These are phyloP conservation scores for Stenotaenia linearis DNA, from an alignment of 2,888 invertebrate genomes.

Conservation along the genomic window DNA sequence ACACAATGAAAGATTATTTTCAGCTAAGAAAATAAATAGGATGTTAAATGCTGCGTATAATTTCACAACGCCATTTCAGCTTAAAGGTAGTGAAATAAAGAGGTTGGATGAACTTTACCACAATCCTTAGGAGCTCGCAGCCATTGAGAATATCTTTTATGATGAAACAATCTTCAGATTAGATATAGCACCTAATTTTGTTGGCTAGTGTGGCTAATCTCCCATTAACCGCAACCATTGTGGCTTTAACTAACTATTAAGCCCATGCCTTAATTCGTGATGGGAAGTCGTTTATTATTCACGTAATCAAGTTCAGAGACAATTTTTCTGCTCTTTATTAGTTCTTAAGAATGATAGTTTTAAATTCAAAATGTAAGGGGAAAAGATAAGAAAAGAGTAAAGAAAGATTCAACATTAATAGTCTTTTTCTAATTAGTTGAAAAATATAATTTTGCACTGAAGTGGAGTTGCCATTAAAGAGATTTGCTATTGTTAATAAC, in stretches of 20 bases:
- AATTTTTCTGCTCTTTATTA: neutral
- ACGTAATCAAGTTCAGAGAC: neutral
- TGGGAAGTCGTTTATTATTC: neutral
- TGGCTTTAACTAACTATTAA: neutral
- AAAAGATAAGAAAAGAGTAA: too few species aligned
- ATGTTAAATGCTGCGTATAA: neutral
- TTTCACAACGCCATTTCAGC: neutral
- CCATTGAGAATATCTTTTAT: neutral
- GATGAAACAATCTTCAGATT: neutral
- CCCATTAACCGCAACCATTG: neutral
- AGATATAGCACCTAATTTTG: neutral
- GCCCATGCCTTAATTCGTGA: neutral
- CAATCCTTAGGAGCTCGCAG: neutral
- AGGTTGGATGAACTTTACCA: neutral
- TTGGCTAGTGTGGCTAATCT: neutral
- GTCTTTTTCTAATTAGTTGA: too few species aligned
- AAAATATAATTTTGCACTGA: too few species aligned
- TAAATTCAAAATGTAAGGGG: too few species aligned
- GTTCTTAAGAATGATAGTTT: neutral
- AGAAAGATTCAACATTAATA: too few species aligned
- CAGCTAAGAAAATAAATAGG: neutral
- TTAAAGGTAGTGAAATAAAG: neutral
- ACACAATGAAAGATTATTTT: neutral
- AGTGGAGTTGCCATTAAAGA: too few species aligned
- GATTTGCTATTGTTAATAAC: too few species aligned